Evolutionary conservation across 2,888 invertebrate genomes (phyloP).

Genomic region (Cepaea hortensis): DNA sequence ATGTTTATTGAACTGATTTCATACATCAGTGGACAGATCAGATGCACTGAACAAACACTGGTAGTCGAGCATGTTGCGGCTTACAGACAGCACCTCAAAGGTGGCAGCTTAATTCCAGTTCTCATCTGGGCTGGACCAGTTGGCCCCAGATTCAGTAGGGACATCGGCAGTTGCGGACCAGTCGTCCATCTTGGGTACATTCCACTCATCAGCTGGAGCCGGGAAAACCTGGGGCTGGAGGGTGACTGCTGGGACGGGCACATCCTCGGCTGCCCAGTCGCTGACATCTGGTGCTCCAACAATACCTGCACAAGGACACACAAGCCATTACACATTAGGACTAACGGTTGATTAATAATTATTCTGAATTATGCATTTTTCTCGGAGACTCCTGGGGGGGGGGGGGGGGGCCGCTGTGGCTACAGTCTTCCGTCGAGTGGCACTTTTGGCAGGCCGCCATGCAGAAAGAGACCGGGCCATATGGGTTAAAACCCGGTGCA

Average conservation of each 20-base stretch:
- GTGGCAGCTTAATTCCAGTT: constrained; percentile 61
- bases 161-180: constrained; percentile 65
- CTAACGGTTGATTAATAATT: too few species aligned
- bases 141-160: constrained; percentile 49
- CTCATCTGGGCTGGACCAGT: constrained; percentile 62
- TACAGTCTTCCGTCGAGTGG: too few species aligned
- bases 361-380: too few species aligned
- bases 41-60: too few species aligned
- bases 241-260: constrained; percentile 56
- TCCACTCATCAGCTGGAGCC: constrained; percentile 53
- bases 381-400: too few species aligned
- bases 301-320: constrained; percentile 30
- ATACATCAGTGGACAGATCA: neutral
- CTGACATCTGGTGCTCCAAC: constrained; percentile 60
- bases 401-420: too few species aligned
- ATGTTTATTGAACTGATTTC: too few species aligned
- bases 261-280: constrained; percentile 73
- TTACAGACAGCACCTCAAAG: neutral
- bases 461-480: too few species aligned
- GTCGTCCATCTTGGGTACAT: constrained; percentile 59
- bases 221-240: constrained; percentile 33
- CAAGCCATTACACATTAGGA: neutral
- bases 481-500: too few species aligned
- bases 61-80: neutral
- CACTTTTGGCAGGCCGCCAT: too few species aligned